Conservation (phyloP, 2,888 invertebrate species). For the Axea sp. region DNA sequence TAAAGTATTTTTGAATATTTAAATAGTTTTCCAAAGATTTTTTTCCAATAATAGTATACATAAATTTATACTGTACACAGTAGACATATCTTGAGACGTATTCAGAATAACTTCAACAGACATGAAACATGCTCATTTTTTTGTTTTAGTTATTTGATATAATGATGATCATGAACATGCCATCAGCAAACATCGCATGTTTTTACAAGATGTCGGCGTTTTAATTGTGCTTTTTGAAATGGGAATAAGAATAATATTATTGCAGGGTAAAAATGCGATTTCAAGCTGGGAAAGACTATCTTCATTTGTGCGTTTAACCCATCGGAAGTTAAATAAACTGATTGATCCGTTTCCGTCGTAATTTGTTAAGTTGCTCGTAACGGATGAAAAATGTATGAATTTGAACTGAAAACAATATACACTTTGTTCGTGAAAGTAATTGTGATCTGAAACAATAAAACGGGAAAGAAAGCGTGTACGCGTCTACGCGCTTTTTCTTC, state of each 20-base stretch:
- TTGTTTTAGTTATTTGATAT: no score
- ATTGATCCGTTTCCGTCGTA: slow-evolving; percentile 28
- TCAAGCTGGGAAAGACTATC: background rate
- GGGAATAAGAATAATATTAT: slow-evolving; percentile 21
- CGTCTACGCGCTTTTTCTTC: slow-evolving; percentile 27
- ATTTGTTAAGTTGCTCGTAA: slow-evolving; percentile 37
- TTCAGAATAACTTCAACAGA: no score
- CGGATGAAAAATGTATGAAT: slow-evolving; percentile 51
- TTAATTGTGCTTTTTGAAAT: slow-evolving; percentile 7
- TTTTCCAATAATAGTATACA: no score
- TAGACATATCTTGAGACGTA: no score
- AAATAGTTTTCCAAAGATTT: no score
- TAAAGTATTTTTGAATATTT: no score
- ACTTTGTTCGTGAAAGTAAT: slow-evolving; percentile 31
- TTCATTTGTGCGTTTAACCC: slow-evolving; percentile 8
- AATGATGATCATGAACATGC: no score
- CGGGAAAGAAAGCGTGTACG: slow-evolving; percentile 21
- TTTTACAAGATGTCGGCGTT: background rate
- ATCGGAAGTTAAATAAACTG: slow-evolving; percentile 33
- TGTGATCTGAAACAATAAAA: slow-evolving; percentile 48
- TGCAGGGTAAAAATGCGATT: slow-evolving; percentile 1
- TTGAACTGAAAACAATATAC: slow-evolving; percentile 41
- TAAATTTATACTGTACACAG: no score
- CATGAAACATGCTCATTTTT: no score
- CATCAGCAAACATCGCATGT: no score